Percentiles rank a stretch among this genome's conserved stretches.
These are phyloP conservation scores for Pilophorus perplexus DNA, from an alignment of 2,888 invertebrate genomes.

Conservation along the genomic window DNA sequence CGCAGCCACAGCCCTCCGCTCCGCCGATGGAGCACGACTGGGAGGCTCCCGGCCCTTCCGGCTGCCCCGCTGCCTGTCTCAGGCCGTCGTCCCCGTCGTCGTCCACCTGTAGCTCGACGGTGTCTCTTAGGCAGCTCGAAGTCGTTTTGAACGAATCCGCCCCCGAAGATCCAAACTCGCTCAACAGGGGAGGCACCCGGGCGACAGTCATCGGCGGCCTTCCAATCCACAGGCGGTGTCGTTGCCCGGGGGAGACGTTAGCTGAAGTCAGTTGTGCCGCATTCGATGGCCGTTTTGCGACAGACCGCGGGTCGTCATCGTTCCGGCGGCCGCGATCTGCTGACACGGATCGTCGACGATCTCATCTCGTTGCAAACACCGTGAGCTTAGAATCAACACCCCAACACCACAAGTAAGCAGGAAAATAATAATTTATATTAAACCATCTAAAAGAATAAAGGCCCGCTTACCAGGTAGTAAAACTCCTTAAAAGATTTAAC, in stretches of 20 bases:
- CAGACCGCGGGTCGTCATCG: constrained; percentile 4
- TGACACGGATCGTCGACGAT: background rate
- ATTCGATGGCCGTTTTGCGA: background rate
- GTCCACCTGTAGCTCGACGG: constrained; percentile 21
- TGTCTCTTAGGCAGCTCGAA: constrained; percentile 29
- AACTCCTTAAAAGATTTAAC: no score
- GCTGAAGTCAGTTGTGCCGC: constrained; percentile 25
- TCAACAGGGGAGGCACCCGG: constrained; percentile 15
- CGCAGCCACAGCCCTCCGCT: constrained; percentile 27
- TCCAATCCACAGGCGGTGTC: constrained; percentile 10
- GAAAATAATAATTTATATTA: no score
- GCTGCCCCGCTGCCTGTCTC: background rate
- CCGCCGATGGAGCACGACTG: constrained; percentile 37
- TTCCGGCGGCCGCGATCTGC: constrained; percentile 30
- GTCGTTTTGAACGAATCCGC: background rate
- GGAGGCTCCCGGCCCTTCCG: constrained; percentile 33
- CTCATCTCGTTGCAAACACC: no score
- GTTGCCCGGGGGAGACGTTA: constrained; percentile 11
- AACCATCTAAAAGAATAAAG: no score
- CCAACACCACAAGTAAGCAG: background rate
- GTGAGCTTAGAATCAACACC: background rate
- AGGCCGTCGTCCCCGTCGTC: background rate
- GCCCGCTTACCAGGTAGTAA: no score
- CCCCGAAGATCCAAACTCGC: background rate
- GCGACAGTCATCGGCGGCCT: constrained; percentile 27